Evolutionary conservation across 2,113 vertebrate genomes (phyloP).

Genomic region (Ornithorhynchus anatinus): DNA sequence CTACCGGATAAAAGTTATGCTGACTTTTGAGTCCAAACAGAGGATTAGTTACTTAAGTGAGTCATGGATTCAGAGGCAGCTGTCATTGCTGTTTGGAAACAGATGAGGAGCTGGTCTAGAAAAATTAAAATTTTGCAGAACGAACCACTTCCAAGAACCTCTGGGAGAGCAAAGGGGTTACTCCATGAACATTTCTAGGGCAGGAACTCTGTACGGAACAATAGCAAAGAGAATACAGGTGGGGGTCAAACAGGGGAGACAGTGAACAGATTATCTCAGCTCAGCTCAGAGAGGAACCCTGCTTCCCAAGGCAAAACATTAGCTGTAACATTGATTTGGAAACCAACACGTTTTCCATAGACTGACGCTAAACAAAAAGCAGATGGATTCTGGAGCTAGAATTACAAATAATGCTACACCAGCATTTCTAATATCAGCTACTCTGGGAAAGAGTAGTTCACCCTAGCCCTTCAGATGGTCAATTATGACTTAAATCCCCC

Average conservation of each 20-base stretch:
- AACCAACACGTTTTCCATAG: constrained; percentile 22
- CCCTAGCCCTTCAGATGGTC: constrained; percentile 30
- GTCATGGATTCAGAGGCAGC: no score
- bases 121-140: not conserved
- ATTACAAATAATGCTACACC: constrained; percentile 38
- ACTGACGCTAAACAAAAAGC: constrained; percentile 2
- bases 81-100: no score
- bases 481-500: constrained; percentile 43
- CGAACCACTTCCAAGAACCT: not conserved
- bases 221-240: not conserved
- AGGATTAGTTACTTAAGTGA: no score
- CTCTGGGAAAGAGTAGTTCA: constrained; percentile 11
- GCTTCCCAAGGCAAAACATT: constrained; percentile 7
- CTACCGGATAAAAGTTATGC: no score
- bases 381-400: constrained; percentile 29
- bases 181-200: not conserved
- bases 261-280: not conserved
- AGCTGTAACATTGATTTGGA: constrained; percentile 14
- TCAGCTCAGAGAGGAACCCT: constrained; percentile 8
- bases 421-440: constrained; percentile 32
- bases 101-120: no score
- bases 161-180: no score
- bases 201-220: constrained; percentile 5
- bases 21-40: no score
- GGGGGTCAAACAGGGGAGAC: not conserved